These are phyloP conservation scores for Vesta saturnalis DNA, from an alignment of 2,888 invertebrate species.

Conservation along the genomic window DNA sequence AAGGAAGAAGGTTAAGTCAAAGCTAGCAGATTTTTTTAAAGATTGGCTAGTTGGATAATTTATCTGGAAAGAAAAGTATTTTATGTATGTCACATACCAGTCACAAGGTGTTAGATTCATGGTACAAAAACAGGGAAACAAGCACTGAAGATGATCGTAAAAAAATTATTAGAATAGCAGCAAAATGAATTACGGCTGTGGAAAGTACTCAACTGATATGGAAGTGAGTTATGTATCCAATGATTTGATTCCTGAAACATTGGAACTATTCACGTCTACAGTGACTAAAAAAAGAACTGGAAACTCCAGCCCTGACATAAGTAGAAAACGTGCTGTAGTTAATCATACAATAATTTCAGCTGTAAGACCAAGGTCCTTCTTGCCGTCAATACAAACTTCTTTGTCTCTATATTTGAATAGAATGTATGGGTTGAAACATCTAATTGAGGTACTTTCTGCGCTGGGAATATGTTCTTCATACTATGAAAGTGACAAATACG, in stretches of 20 bases:
- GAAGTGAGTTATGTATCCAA: neutral
- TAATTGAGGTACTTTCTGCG: too few species aligned
- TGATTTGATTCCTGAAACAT: neutral
- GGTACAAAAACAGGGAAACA: neutral
- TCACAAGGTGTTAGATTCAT: too few species aligned
- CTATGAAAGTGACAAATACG: too few species aligned
- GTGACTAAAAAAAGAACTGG: neutral
- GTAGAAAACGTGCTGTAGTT: neutral
- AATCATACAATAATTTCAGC: neutral
- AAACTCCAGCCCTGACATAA: neutral
- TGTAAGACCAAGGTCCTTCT: neutral
- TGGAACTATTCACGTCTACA: neutral
- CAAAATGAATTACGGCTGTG: too few species aligned
- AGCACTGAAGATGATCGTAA: neutral
- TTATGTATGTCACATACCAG: too few species aligned
- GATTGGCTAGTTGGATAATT: neutral
- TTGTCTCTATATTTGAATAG: too few species aligned
- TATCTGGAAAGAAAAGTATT: too few species aligned
- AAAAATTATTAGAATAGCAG: conserved; percentile 3
- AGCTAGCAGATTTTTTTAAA: conserved; percentile 4
- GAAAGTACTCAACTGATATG: neutral
- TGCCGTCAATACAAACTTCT: too few species aligned
- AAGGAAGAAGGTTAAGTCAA: neutral
- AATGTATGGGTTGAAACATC: too few species aligned
- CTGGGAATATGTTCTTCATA: conserved; percentile 2